Evolutionary conservation across 2,888 invertebrate species (phyloP).

Genomic region (Rhodophaea formosa): DNA sequence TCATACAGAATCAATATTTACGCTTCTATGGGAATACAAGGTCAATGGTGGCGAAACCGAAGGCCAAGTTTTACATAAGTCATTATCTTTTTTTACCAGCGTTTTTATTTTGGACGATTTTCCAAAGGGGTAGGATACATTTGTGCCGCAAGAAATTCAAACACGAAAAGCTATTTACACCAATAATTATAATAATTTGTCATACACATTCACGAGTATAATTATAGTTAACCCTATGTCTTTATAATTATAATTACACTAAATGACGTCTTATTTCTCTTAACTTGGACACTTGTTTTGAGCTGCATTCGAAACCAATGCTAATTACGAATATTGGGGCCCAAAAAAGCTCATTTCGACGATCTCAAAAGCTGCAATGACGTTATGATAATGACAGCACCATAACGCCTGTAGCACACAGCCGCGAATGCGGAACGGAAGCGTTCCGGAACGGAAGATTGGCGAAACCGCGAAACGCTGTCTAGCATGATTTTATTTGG

Average conservation of each 20-base stretch:
- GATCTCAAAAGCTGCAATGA: no score
- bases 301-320: slow-evolving; percentile 60
- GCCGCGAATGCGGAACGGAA: no score
- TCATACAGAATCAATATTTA: no score
- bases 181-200: slow-evolving; percentile 68
- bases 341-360: background rate
- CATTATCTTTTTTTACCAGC: background rate
- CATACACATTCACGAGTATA: slow-evolving; percentile 67
- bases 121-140: background rate
- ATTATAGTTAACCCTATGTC: slow-evolving; percentile 55
- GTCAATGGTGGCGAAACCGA: no score
- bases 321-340: slow-evolving; percentile 22
- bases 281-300: slow-evolving; percentile 72
- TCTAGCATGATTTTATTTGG: no score
- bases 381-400: no score
- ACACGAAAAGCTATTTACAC: slow-evolving; percentile 55
- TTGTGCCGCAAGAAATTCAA: slow-evolving; percentile 28
- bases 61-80: background rate
- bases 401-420: no score
- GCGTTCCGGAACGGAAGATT: no score
- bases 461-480: no score
- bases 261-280: slow-evolving; percentile 48
- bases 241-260: slow-evolving; percentile 55
- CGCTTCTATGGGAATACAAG: no score
- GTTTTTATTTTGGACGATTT: slow-evolving; percentile 1